Evolutionary conservation across 1,140 invertebrate genomes (phyloP), one percentile per base, ranked within the genome.

Genomic region (Lerema accius): DNA sequence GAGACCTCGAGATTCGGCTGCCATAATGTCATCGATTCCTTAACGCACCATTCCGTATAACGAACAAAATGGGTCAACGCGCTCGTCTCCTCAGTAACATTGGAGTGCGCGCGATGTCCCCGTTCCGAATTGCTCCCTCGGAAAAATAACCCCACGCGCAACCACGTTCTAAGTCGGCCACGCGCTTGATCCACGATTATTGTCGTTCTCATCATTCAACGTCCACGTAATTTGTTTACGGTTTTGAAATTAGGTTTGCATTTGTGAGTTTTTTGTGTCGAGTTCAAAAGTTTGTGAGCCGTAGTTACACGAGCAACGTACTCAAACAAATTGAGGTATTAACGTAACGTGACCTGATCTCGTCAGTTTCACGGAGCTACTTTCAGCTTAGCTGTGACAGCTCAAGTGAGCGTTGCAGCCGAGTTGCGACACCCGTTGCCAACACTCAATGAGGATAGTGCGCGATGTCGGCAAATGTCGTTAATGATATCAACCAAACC

Each of bases 31-130:
- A 88, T 86, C 78, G 82, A 89, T 87, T 86, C 81, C 73, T 82
- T 66, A 59, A 68, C 77, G 72, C 77, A 78, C 77, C 79, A 80
- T 77, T 72, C 69, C 76, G 73, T 72, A 69, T 79, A 76, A 79
- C 76, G 78, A 65, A 82, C 78, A 68, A 89, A 89, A 86, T 89
- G 84, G 86, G 86, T 89, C 85, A 89, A 79, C 76, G 65, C 76
- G 77, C 63, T 71, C 74, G 71, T 55, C 75, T 80, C 70, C 68
- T 65, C 67, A 51, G 64, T 61, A 63, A 71, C 65, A 71, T 59
- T 48, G 69, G 71, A 76, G 72, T 74, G 69, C 74, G 73, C 73
- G 68, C 71, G 63, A 71, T 78, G 81, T 82, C 81, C 81, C 80
- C 73, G 75, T 82, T 81, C 71, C 69, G 70, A 79, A 82, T 84